Base-by-base conservation (phyloP, 92 coral and sea anemone genomes). In the Virgularia gustaviana region DNA sequence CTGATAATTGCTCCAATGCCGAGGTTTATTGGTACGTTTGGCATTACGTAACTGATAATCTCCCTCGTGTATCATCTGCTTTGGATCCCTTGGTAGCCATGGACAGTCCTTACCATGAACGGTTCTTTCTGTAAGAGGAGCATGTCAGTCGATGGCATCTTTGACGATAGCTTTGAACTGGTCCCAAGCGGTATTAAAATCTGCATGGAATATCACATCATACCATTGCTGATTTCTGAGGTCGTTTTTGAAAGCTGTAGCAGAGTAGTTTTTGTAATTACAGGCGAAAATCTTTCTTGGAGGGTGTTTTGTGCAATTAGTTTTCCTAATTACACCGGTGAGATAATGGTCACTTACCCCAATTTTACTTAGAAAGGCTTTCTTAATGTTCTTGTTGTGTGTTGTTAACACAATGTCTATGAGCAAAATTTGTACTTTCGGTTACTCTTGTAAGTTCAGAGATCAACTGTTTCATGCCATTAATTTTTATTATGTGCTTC, bases 31-130 rank as follows among this genome's bases (percentile, higher is more conserved):
- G 39, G 67, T 28, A 30, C 11, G 8, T 36, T 60, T 60, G 6
- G 67, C 67, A 19, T 60, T 60, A 32, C 67, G 35, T 4, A 28
- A 31, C 34, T 28, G 11, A 25, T 60, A 60, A 60, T 60, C 67
- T 2, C 67, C 10, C 42, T 60, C 41, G 16, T 36, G 11, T 6
- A 60, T 60, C 22, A 6, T 60, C 19, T 28, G 42, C 35, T 60
- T 60, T 9, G 35, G 30, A 28, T 16, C 15, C 30, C 18, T 5
- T 2, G 67, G 30, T 2, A 60, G 42, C 67, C 38, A 60, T 31
- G 67, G 67, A 60, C 38, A 28, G 19, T 60, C 67, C 22, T 16
- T 60, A 4, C 42, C 67, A 9, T 19, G 12, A 31, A 60, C 19
- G 12, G 15, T 60, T 32, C 35, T 60, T 60, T 60, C 67, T 2